phyloP scores from a whole-genome alignment of 2,797 vertebrate species.

The Nannoperca australis region DNA sequence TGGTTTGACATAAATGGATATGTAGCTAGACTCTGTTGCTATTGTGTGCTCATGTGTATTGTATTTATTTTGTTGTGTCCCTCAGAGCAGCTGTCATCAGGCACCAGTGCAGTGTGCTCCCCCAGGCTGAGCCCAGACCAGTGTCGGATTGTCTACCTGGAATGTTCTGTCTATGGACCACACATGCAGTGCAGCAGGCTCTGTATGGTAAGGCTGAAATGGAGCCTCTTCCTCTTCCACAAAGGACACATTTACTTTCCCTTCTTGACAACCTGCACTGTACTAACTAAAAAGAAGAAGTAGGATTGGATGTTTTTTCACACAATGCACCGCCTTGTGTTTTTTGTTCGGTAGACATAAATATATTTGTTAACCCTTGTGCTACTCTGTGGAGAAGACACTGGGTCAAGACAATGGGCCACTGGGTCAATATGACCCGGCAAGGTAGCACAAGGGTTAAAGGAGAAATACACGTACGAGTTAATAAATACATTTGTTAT shows the following conservation, averaged over 20 bases:
- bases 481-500: slow-evolving; percentile 8
- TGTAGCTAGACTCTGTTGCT: not conserved
- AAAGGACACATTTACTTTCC: not conserved
- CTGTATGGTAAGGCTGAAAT: slow-evolving; percentile 88
- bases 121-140: slow-evolving; percentile 95
- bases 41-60: slow-evolving; percentile 11
- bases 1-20: not conserved
- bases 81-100: slow-evolving; percentile 91
- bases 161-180: slow-evolving; percentile 87
- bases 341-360: not conserved
- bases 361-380: not conserved
- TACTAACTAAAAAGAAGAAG: not conserved
- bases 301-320: not conserved
- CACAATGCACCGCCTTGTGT: not conserved
- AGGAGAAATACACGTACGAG: not conserved
- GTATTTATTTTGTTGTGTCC: slow-evolving; percentile 27
- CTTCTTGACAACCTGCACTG: not conserved
- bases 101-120: slow-evolving; percentile 88
- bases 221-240: not conserved
- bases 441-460: not conserved
- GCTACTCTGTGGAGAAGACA: too few species aligned
- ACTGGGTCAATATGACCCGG: too few species aligned
- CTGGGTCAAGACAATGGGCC: too few species aligned
- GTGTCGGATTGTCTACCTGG: slow-evolving; percentile 93
- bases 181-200: slow-evolving; percentile 93